phyloP scores from a whole-genome alignment of 2,797 vertebrate species.

The Botia almorhae region DNA sequence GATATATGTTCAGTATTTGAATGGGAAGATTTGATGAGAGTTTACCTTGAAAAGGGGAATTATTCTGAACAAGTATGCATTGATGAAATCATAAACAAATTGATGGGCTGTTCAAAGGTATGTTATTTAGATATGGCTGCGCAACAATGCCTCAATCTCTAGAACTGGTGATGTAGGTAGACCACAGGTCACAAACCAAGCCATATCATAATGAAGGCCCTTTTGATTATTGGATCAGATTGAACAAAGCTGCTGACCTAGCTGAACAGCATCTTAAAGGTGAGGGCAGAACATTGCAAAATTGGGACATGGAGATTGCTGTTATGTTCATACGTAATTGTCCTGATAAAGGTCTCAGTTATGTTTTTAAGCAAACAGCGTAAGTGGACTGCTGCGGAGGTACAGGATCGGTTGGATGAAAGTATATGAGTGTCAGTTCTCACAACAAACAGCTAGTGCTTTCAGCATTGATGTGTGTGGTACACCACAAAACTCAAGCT shows the following conservation, averaged over 20 bases:
- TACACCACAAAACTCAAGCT: not conserved
- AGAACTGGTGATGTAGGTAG: too few relatives aligned
- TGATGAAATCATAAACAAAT: too few relatives aligned
- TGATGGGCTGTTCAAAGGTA: too few relatives aligned
- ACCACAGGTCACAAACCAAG: too few relatives aligned
- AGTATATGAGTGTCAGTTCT: conserved; percentile 6
- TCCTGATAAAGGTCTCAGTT: too few relatives aligned
- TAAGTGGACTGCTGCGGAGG: not conserved
- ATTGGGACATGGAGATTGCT: not conserved
- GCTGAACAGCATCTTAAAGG: conserved; percentile 4
- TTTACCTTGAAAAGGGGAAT: too few relatives aligned
- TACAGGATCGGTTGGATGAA: not conserved
- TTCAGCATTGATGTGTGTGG: not conserved
- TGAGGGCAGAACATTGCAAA: conserved; percentile 8
- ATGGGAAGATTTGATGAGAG: conserved; percentile 24
- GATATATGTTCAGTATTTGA: conserved; percentile 53
- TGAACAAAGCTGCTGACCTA: conserved; percentile 21
- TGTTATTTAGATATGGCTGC: too few relatives aligned
- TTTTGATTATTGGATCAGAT: conserved; percentile 7
- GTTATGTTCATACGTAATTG: conserved; percentile 6
- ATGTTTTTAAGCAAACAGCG: not conserved
- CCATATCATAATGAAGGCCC: not conserved
- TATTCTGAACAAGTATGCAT: too few relatives aligned
- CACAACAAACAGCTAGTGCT: not conserved
- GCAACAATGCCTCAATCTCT: too few relatives aligned